These are phyloP conservation scores for Drosophila nigromelanica DNA, from an alignment of 1,140 invertebrate species.

Conservation along the genomic window DNA sequence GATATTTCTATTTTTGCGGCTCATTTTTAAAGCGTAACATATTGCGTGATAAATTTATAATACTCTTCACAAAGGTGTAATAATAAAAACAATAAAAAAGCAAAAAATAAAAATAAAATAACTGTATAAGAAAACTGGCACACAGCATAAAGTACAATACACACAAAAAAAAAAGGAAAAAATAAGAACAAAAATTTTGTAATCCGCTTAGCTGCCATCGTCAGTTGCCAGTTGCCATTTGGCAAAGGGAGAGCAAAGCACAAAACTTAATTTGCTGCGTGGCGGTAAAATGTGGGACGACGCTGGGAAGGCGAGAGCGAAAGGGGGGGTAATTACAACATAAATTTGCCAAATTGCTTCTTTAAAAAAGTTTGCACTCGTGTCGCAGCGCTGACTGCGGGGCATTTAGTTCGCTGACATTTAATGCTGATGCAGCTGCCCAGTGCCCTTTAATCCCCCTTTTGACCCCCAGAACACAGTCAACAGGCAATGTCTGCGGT, in stretches of 20 bases:
- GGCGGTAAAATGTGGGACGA: neutral
- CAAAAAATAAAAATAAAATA: slow-evolving; percentile 14
- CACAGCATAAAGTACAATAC: slow-evolving; percentile 40
- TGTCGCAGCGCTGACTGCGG: neutral
- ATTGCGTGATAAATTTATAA: neutral
- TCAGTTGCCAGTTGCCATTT: slow-evolving; percentile 61
- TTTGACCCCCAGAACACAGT: neutral
- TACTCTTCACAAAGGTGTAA: too few species aligned
- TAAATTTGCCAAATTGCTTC: slow-evolving; percentile 76
- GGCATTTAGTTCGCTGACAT: slow-evolving; percentile 36
- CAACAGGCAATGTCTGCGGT: slow-evolving; percentile 21
- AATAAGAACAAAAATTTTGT: slow-evolving; percentile 19
- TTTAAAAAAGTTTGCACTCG: slow-evolving; percentile 61
- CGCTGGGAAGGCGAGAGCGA: neutral
- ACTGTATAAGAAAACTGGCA: slow-evolving; percentile 35
- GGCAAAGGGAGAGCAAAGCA: slow-evolving; percentile 43
- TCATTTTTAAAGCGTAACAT: too few species aligned
- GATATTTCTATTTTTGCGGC: too few species aligned
- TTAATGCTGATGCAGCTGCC: slow-evolving; percentile 40
- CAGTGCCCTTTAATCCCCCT: neutral
- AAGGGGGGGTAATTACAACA: slow-evolving; percentile 68
- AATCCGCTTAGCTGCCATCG: slow-evolving; percentile 70
- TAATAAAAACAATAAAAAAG: slow-evolving; percentile 17
- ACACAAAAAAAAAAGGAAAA: slow-evolving; percentile 5
- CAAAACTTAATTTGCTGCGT: slow-evolving; percentile 78